A percentile compares a stretch with the other conserved stretches of the same genome.
phyloP scores from a whole-genome alignment of 2,888 invertebrate genomes.

The Apamea sordens region DNA sequence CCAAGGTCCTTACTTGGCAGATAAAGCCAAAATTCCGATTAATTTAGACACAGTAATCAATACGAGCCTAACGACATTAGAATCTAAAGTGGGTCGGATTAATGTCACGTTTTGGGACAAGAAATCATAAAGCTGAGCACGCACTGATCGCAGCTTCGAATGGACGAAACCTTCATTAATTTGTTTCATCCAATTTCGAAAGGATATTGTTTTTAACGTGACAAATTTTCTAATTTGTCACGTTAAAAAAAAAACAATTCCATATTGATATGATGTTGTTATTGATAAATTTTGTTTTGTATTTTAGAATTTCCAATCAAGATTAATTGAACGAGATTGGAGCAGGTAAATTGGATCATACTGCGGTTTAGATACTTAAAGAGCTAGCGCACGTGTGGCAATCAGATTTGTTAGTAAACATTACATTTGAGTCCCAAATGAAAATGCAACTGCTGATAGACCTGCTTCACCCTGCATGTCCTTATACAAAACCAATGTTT shows the following conservation, averaged over 20 bases:
- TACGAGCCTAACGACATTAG: slow-evolving; percentile 23
- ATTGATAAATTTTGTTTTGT: background rate
- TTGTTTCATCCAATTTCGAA: slow-evolving; percentile 32
- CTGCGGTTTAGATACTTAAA: background rate
- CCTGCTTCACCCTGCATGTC: background rate
- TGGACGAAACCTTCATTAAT: slow-evolving; percentile 15
- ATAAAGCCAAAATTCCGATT: slow-evolving; percentile 20
- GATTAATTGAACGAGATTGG: background rate
- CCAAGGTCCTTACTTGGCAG: background rate
- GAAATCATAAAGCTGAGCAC: slow-evolving; percentile 48
- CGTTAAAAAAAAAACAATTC: background rate
- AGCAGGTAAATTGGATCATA: background rate
- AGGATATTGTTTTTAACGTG: slow-evolving; percentile 15
- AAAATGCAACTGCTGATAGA: background rate
- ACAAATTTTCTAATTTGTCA: slow-evolving; percentile 2
- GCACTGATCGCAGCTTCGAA: slow-evolving; percentile 14
- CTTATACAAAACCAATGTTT: background rate
- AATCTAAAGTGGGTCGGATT: slow-evolving; percentile 39
- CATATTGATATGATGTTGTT: background rate
- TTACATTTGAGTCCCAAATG: background rate
- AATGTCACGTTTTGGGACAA: slow-evolving; percentile 14
- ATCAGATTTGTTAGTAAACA: background rate
- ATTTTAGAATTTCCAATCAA: background rate
- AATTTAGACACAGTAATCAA: slow-evolving; percentile 39
- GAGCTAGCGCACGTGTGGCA: background rate